Evolutionary conservation across 2,888 invertebrate species (phyloP), one percentile per base, ranked within the genome.

Genomic region (Heliconius charithonia): DNA sequence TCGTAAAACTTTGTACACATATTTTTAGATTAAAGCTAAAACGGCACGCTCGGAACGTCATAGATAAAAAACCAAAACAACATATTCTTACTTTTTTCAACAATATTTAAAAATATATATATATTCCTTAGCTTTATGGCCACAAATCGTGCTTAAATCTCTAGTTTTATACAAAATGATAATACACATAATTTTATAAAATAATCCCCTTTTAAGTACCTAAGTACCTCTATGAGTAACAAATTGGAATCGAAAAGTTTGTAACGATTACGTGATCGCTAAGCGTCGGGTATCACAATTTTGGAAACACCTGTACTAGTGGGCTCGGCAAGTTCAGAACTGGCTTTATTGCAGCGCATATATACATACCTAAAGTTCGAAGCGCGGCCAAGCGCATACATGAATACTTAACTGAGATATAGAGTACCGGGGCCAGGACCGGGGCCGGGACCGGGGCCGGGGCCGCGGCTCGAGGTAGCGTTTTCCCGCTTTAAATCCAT

Each of bases 301-400:
- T 80, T 62, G 75, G 78, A 77, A 79, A 83, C 84, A 84, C 83
- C 83, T 84, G 84, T 83, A 59, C 72, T 76, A 72, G 78, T 80
- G 79, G 80, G 79, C 81, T 77, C 78, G 75, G 75, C 77, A 75
- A 79, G 81, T 79, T 78, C 32, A 77, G 79, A 82, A 81, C 80
- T 75, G 82, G 82, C 81, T 83, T 80, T 69, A 79, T 73, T 63
- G 76, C 80, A 78, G 41, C 76, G 74, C 41, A 45, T 69, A 45
- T 41, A 71, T 79, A 74, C 45, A 79, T 76, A 76, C 69, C 75
- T 72, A 72, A 59, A 32, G 74, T 76, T 75, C 78, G 75, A 63
- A 75, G 81, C 65, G 75, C 78, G 76, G 70, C 76, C 80, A 45
- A 29, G 70, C 77, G 69, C 75, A 77, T 81, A 80, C 75, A 80